Conservation (phyloP, 2,888 invertebrate species). For the Phengaris arion region DNA sequence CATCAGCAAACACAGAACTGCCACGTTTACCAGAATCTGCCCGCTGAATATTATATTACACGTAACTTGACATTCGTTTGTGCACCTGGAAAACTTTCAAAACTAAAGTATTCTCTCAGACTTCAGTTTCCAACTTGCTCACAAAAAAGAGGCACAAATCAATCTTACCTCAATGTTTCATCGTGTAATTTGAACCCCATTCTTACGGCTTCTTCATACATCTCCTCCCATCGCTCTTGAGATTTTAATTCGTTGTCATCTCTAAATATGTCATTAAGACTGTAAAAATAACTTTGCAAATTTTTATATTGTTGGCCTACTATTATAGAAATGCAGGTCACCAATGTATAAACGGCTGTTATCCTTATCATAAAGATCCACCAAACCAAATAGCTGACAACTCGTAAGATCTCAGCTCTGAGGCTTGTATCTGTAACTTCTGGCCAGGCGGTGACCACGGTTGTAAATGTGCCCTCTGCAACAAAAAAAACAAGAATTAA, state of each 20-base stretch:
- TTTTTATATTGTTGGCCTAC: conserved; percentile 53
- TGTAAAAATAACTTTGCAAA: conserved; percentile 53
- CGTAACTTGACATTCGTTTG: conserved; percentile 43
- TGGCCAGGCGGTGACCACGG: conserved; percentile 54
- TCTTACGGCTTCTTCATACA: conserved; percentile 50
- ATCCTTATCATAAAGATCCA: conserved; percentile 47
- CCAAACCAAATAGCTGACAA: conserved; percentile 47
- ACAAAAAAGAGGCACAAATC: neutral
- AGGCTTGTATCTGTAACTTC: conserved; percentile 44
- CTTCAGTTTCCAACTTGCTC: too few relatives aligned
- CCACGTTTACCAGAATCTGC: conserved; percentile 46
- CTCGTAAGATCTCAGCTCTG: conserved; percentile 41
- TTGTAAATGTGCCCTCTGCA: conserved; percentile 46
- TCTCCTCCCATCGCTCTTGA: conserved; percentile 48
- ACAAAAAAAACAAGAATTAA: neutral
- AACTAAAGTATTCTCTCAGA: too few relatives aligned
- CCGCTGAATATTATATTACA: conserved; percentile 48
- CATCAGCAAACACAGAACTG: conserved; percentile 39
- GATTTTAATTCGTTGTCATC: conserved; percentile 31
- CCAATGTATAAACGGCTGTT: conserved; percentile 43
- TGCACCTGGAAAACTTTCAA: conserved; percentile 45
- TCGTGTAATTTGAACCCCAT: conserved; percentile 54
- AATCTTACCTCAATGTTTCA: conserved; percentile 50
- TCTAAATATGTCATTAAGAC: conserved; percentile 48
- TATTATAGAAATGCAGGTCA: conserved; percentile 45